These are phyloP conservation scores for Trinectes maculatus DNA, from an alignment of 2,113 vertebrate species.

Conservation along the genomic window DNA sequence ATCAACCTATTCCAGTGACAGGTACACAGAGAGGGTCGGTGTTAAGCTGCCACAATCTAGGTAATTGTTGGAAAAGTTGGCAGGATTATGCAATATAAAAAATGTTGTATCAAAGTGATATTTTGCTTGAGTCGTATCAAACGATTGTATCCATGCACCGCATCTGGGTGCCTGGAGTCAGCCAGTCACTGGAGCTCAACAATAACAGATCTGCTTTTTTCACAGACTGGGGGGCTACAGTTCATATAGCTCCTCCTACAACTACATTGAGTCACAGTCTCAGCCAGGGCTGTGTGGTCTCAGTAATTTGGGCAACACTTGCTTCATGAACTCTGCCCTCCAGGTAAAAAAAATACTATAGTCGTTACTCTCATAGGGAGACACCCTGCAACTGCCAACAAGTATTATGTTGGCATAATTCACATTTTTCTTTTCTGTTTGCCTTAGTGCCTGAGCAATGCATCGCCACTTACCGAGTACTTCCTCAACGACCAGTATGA, in stretches of 20 bases:
- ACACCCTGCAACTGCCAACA: too few relatives aligned
- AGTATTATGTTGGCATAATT: neutral
- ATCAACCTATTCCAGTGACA: too few relatives aligned
- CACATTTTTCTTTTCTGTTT: constrained; percentile 11
- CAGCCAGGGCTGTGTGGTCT: constrained; percentile 95
- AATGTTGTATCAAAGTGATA: neutral
- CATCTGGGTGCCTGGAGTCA: neutral
- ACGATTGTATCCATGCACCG: too few relatives aligned
- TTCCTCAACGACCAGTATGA: constrained; percentile 93
- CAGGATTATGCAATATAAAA: neutral
- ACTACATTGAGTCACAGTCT: constrained; percentile 88
- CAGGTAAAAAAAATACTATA: constrained; percentile 82
- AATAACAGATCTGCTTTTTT: constrained; percentile 29
- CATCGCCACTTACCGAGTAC: constrained; percentile 92
- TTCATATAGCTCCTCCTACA: constrained; percentile 89
- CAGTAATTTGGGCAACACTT: constrained; percentile 97
- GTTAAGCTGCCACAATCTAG: neutral
- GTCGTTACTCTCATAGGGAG: neutral
- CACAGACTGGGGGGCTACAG: constrained; percentile 88
- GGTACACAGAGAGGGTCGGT: too few relatives aligned
- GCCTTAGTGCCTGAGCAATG: constrained; percentile 93
- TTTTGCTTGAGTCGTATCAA: neutral
- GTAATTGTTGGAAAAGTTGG: neutral
- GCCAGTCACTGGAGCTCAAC: neutral
- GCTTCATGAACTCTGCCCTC: constrained; percentile 98